Evolutionary conservation across 2,888 invertebrate genomes (phyloP), one percentile per base, ranked within the genome.

Genomic region (Andrena flavipes): DNA sequence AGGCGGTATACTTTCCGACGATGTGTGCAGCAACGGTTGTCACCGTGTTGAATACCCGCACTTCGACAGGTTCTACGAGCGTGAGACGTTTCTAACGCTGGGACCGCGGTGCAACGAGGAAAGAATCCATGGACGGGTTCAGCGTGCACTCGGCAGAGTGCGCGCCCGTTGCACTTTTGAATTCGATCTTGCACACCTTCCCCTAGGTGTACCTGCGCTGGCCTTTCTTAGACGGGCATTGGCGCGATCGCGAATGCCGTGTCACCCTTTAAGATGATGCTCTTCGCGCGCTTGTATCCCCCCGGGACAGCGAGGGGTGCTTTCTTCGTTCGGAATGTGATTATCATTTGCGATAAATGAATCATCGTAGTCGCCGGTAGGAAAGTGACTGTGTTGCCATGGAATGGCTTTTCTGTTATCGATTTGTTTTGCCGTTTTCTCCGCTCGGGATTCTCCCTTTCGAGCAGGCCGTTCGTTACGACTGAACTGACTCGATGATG

Each of bases 51-150:
- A 88, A 84, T 90, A 85, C 87, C 75, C 84, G 88, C 85, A 86
- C 82, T 88, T 89, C 89, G 86, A 86, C 86, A 85, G 87, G 84
- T 88, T 86, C 87, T 73, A 71, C 76, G 89, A 90, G 87, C 70
- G 90, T 70, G 90, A 88, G 89, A 90, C 88, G 78, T 84, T 87
- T 87, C 79, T 88, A 84, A 86, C 85, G 78, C 82, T 30, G 59
- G 48, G 48, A 51, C 42, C 77, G 71, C 85, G 87, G 87, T 86
- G 90, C 86, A 88, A 90, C 84, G 88, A 88, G 86, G 89, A 88
- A 89, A 90, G 89, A 90, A 88, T 88, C 42, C 84, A 82, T 76
- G 75, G 80, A 82, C 86, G 88, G 89, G 87, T 90, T 90, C 89
- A 65, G 69, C 69, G 73, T 80, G 84, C 82, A 81, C 76, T 83